phyloP scores from a whole-genome alignment of 1,140 invertebrate species.

The Halictus rubicundus region DNA sequence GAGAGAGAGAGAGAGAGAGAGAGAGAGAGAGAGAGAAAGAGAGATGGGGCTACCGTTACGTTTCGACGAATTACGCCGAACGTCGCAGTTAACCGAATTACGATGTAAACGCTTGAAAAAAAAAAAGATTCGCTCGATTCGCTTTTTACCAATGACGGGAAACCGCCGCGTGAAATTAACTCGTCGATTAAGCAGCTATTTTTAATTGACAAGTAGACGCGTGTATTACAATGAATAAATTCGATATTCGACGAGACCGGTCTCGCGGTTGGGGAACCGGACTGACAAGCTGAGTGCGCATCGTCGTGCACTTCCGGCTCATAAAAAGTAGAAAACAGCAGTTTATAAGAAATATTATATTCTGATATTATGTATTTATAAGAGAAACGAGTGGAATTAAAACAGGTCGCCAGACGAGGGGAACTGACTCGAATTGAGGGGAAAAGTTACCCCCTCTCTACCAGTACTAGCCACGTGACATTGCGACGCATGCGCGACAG shows the following conservation, averaged over 20 bases:
- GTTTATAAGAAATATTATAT: no score
- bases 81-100: slow-evolving; percentile 27
- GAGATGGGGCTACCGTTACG: neutral
- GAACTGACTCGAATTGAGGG: no score
- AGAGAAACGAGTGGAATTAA: no score
- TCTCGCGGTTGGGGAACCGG: no score
- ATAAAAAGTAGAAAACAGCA: no score
- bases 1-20: neutral
- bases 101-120: slow-evolving; percentile 4
- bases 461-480: no score
- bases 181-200: neutral
- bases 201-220: slow-evolving; percentile 15
- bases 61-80: slow-evolving; percentile 8
- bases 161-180: neutral
- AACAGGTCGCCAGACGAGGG: no score
- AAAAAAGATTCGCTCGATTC: neutral
- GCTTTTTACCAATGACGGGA: neutral
- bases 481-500: no score
- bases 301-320: no score
- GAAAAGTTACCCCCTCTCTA: no score
- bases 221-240: slow-evolving; percentile 18
- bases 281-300: no score
- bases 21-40: neutral
- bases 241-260: neutral
- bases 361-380: no score